phyloP scores from a whole-genome alignment of 2,113 vertebrate species.

The Apaloderma vittatum region DNA sequence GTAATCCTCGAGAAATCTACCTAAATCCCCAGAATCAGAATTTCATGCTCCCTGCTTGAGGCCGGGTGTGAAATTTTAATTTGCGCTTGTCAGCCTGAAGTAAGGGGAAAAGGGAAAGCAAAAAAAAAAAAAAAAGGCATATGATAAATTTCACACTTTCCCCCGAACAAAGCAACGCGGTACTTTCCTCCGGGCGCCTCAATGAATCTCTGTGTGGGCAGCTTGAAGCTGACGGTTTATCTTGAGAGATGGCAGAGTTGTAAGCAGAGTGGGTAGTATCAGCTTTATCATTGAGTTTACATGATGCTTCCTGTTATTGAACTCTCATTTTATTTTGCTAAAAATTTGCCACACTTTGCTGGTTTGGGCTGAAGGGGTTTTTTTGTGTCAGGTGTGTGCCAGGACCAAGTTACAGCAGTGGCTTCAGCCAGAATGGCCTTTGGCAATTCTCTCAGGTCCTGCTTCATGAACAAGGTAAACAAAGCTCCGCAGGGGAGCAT shows the following conservation, averaged over 20 bases:
- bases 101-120: constrained; percentile 45
- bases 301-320: constrained; percentile 39
- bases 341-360: background rate
- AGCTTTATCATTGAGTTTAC: constrained; percentile 3
- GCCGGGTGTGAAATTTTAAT: constrained; percentile 70
- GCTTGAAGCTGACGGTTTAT: constrained; percentile 28
- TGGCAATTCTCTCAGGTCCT: background rate
- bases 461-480: background rate
- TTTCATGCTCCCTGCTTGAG: constrained; percentile 25
- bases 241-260: constrained; percentile 27
- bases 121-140: constrained; percentile 21
- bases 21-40: constrained; percentile 37
- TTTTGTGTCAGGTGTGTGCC: background rate
- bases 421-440: background rate
- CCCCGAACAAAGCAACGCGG: background rate
- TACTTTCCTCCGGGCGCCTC: constrained; percentile 24
- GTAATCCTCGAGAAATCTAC: constrained; percentile 30
- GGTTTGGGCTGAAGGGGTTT: background rate
- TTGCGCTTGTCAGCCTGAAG: constrained; percentile 66
- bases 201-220: constrained; percentile 55
- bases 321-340: background rate
- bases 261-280: constrained; percentile 53
- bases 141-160: constrained; percentile 60
- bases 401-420: background rate
- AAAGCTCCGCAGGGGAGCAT: background rate